Conservation (phyloP, 2,113 vertebrate species). For the Noturus placidus region DNA sequence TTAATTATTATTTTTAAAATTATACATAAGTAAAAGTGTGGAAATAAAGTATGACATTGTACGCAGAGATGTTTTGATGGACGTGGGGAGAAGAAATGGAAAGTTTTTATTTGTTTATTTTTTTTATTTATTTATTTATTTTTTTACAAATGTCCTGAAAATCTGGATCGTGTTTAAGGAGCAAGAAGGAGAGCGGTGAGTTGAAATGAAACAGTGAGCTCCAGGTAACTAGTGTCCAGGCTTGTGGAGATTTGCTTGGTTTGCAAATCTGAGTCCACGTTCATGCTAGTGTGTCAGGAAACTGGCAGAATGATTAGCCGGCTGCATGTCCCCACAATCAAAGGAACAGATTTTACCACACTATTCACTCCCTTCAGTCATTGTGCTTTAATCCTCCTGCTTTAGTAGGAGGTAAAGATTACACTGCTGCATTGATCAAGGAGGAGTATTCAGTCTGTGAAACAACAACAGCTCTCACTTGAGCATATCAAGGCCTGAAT, state of each 20-base stretch:
- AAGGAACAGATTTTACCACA: conserved; percentile 39
- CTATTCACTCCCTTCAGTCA: conserved; percentile 23
- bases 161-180: not conserved
- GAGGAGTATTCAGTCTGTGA: not conserved
- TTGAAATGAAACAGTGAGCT: not conserved
- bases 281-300: conserved; percentile 40
- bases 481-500: too few species aligned
- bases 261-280: conserved; percentile 37
- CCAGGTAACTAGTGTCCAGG: not conserved
- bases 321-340: conserved; percentile 25
- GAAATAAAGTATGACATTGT: not conserved
- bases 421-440: conserved; percentile 39
- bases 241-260: not conserved
- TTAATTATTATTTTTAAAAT: too few species aligned
- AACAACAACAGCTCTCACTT: not conserved
- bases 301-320: conserved; percentile 51
- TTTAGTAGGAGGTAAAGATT: conserved; percentile 34
- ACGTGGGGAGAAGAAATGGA: not conserved
- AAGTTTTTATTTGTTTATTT: too few species aligned
- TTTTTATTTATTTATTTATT: too few species aligned
- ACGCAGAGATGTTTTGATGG: not conserved
- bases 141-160: too few species aligned
- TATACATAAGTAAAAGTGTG: not conserved
- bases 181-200: not conserved
- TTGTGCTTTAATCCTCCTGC: conserved; percentile 31